A percentile compares a stretch with the other conserved stretches of the same genome.
Conservation (phyloP, 2,113 vertebrate genomes). For the Probosciger aterrimus region DNA sequence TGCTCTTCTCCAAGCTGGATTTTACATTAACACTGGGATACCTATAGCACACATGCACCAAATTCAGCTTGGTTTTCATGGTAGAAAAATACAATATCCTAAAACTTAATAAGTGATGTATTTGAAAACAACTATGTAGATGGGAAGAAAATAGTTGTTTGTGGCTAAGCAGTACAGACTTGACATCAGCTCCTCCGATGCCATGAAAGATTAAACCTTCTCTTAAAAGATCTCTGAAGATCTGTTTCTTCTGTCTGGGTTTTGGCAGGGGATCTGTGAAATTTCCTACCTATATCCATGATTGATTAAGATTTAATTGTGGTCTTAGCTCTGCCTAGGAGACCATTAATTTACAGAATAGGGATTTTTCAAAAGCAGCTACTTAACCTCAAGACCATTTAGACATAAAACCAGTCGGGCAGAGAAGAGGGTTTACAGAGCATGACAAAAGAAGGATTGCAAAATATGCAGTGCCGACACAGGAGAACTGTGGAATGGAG, state of each 20-base stretch:
- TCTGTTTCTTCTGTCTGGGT: neutral
- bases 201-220: neutral
- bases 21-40: slow-evolving; percentile 12
- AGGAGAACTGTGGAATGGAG: neutral
- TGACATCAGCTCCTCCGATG: neutral
- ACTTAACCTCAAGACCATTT: neutral
- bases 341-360: neutral
- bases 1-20: neutral
- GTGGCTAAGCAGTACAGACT: neutral
- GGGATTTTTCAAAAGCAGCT: slow-evolving; percentile 13
- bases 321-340: neutral
- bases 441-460: slow-evolving; percentile 14
- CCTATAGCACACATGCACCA: neutral
- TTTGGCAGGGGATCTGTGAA: neutral
- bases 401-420: slow-evolving; percentile 14
- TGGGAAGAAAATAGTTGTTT: neutral
- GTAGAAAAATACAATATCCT: neutral
- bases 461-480: neutral
- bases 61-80: neutral
- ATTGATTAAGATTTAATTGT: neutral
- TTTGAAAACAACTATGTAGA: neutral
- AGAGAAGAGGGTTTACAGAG: slow-evolving; percentile 8
- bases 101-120: neutral
- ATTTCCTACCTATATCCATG: neutral
- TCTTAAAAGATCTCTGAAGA: neutral